These are phyloP conservation scores for Pseudochaenichthys georgianus DNA, from an alignment of 2,797 vertebrate species.

Conservation along the genomic window DNA sequence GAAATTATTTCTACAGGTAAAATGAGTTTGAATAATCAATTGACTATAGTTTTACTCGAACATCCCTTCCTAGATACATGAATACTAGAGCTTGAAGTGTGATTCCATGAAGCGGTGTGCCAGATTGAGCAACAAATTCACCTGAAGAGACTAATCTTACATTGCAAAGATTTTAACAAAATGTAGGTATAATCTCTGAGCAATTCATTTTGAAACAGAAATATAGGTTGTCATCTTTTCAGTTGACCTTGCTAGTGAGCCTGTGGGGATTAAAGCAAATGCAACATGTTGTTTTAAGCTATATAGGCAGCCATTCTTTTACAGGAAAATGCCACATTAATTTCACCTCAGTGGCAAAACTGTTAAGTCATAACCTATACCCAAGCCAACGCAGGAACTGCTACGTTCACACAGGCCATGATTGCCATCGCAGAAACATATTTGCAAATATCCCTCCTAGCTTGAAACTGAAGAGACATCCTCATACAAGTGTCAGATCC, in stretches of 20 bases:
- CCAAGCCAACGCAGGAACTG: conserved; percentile 9
- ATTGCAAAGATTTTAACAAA: not conserved
- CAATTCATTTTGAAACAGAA: not conserved
- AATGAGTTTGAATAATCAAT: not conserved
- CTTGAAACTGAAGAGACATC: conserved; percentile 3
- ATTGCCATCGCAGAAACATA: not conserved
- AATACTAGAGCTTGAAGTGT: not conserved
- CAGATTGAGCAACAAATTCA: conserved; percentile 14
- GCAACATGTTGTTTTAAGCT: conserved; percentile 3
- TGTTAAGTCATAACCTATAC: not conserved
- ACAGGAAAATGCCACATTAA: not conserved
- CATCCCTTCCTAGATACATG: not conserved
- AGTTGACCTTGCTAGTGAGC: conserved; percentile 4
- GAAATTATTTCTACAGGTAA: not conserved
- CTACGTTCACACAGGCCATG: conserved; percentile 2
- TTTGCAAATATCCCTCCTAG: conserved; percentile 3
- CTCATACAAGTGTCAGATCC: conserved; percentile 3
- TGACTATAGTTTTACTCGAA: not conserved
- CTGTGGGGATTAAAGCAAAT: conserved; percentile 6
- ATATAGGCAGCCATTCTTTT: not conserved
- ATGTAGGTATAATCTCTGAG: not conserved
- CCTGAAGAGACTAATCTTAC: not conserved
- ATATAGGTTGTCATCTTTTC: not conserved
- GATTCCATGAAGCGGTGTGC: not conserved
- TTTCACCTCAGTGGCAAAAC: conserved; percentile 1